phyloP scores from a whole-genome alignment of 2,113 vertebrate genomes.

The Ictalurus furcatus region DNA sequence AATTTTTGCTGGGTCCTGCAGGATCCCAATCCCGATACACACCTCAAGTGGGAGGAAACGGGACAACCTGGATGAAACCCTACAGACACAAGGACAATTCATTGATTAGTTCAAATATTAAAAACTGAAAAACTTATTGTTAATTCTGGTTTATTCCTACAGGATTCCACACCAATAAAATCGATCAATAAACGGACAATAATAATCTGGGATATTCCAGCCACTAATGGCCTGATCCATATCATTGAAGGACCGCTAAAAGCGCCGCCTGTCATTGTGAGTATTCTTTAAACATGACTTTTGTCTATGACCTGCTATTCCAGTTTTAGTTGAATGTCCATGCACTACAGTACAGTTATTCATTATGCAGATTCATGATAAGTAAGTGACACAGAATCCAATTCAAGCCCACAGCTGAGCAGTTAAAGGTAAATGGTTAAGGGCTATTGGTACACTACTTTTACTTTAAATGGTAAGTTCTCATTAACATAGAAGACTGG shows the following conservation, averaged over 20 bases:
- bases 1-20: not conserved
- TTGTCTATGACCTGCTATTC: not conserved
- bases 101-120: not conserved
- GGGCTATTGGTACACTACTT: not conserved
- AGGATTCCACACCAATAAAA: constrained; percentile 71
- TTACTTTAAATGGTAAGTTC: not conserved
- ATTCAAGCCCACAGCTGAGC: not conserved
- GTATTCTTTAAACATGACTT: constrained; percentile 45
- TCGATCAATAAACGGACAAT: constrained; percentile 77
- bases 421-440: not conserved
- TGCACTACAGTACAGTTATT: not conserved
- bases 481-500: not conserved
- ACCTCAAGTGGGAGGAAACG: not conserved
- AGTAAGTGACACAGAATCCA: not conserved
- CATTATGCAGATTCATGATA: not conserved
- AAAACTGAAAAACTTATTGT: not conserved
- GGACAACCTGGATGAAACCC: not conserved
- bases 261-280: constrained; percentile 70
- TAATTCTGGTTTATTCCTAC: not conserved
- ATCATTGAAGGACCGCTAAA: constrained; percentile 79
- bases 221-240: constrained; percentile 91
- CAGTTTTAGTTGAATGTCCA: not conserved
- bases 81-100: not conserved
- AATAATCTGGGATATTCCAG: constrained; percentile 85
- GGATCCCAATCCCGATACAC: not conserved